Base-by-base conservation (phyloP, 2,888 invertebrate species). In the Alentia gelatinosa region DNA sequence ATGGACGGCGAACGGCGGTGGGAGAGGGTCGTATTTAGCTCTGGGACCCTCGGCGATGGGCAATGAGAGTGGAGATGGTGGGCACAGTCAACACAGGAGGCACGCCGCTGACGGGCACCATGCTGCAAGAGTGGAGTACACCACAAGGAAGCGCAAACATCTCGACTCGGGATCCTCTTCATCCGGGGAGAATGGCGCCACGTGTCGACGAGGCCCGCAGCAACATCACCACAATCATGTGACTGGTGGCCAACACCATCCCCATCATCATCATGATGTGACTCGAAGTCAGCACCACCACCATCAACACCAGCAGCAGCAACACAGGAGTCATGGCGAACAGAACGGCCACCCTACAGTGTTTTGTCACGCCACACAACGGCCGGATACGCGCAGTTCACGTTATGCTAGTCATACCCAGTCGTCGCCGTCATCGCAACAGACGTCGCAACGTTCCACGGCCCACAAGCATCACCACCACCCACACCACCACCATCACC, bases 391-490 rank as follows among this genome's bases (percentile, higher is more conserved):
- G 5, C 39, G 39, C 39, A 5, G 37, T 39, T 3, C 79, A 1
- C 35, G 39, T 19, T 79, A 79, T 79, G 37, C 79, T n/a, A 79
- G 79, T 39, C 79, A 79, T 79, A 19, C 79, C 42, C 33, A 50
- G 86, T 35, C 86, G 47, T 86, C 84, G 26, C 12, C 39, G 23
- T 40, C 86, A 86, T 50, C 47, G 5, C 42, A 19, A 19, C 47
- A 23, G 4, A 33, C n/a, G 5, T 50, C 86, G 4, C 30, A 19
- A 42, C 86, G 50, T 19, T 35, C 26, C 50, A 86, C n/a, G 9
- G 12, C 19, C 84, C 39, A 84, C 33, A 42, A 47, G n/a, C 86
- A 42, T 15, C 40, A 86, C 86, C 86, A 86, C 86, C 86, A 86
- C 30, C 42, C 15, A 12, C 86, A 42, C 12, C 40, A 47, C 86